phyloP scores from a whole-genome alignment of 2,888 invertebrate genomes.

The Ganaspis brasiliensis region DNA sequence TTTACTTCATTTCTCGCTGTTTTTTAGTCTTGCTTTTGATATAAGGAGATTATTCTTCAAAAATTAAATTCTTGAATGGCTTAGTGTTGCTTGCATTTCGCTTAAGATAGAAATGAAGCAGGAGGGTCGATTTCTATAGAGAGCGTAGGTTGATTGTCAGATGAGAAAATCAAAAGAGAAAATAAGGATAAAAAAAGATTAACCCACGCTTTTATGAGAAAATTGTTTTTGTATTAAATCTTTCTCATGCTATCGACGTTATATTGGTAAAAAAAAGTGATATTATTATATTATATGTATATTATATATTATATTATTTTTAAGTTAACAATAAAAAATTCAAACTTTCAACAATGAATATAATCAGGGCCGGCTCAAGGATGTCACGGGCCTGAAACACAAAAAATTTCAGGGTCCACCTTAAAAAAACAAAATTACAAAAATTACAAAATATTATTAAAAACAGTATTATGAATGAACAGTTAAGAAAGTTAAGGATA shows the following conservation, averaged over 20 bases:
- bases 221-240: not conserved
- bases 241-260: not conserved
- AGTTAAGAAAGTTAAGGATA: too few relatives aligned
- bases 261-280: not conserved
- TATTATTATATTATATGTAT: not conserved
- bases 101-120: not conserved
- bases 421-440: too few relatives aligned
- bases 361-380: too few relatives aligned
- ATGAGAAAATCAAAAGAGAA: slow-evolving; percentile 17
- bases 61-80: not conserved
- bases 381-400: too few relatives aligned
- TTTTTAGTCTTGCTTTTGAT: not conserved
- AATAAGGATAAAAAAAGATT: slow-evolving; percentile 10
- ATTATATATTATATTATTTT: too few relatives aligned
- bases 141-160: slow-evolving; percentile 28
- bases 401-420: too few relatives aligned
- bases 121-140: slow-evolving; percentile 8
- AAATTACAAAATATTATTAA: too few relatives aligned
- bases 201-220: not conserved
- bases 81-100: not conserved
- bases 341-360: too few relatives aligned
- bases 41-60: not conserved
- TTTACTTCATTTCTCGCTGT: not conserved
- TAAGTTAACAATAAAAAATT: too few relatives aligned
- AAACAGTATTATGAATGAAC: too few relatives aligned